Base-by-base conservation (phyloP, 2,113 vertebrate genomes). In the Rynchops niger region DNA sequence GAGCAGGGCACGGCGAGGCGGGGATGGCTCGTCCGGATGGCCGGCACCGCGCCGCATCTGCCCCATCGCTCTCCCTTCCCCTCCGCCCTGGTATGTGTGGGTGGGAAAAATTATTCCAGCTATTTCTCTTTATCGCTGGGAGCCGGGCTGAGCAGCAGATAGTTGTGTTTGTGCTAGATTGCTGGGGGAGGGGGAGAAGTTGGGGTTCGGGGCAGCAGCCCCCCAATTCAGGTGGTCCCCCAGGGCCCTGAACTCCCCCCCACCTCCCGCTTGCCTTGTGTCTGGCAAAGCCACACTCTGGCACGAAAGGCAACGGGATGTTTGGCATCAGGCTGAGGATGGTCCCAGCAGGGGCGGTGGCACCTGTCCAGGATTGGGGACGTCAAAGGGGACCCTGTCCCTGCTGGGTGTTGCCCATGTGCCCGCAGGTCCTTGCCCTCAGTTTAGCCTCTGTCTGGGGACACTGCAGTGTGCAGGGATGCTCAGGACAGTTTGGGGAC, bases 81-180 rank as follows among this genome's bases (percentile, higher is more conserved):
- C 86, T 93, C 95, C 58, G 1, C 92, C 88, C 91, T 96, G 91
- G 72, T 63, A 62, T 97, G 97, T 97, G 98, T 97, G 98, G 98
- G 98, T 97, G 98, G 98, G 97, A 97, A 97, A 97, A 98, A 97
- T 98, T 97, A 97, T 98, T 95, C 97, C 98, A 97, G 97, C 96
- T 97, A 88, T 98, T 98, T 89, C 76, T 18, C 40, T 93, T 98
- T 98, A 98, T 98, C 98, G 0, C 79, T 9, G 26, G 32, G 72
- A 92, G 95, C 97, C 56, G 93, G 96, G 69, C 74, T 59, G 74
- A 92, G 93, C 40, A 5, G 93, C 72, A 17, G 53, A 94, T 93
- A 88, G 95, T 27, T 69, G 86, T 97, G 95, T 92, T 95, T 89
- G 97, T 81, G 96, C 97, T 97, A 97, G 97, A 97, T 96, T 86